Base-by-base conservation (phyloP, 2,888 invertebrate genomes). In the Marronus borbonicus region DNA sequence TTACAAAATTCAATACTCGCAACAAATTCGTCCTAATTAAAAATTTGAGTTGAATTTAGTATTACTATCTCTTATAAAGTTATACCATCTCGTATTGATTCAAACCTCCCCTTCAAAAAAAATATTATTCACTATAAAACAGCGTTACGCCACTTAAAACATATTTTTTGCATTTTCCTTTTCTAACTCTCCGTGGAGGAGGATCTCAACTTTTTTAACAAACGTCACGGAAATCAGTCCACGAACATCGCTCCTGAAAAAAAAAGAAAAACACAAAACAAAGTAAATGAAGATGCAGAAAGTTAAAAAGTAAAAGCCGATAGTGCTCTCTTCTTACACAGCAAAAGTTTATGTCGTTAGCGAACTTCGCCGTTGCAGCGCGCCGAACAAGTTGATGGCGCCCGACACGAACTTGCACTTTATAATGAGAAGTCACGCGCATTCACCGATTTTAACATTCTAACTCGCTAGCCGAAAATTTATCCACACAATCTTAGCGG, bases 391-490 rank as follows among this genome's bases (percentile, higher is more conserved):
- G 49, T 68, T 28, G 28, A 28, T 39, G 49, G 50, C 24, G 50
- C 24, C 44, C 12, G 68, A 68, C 68, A 68, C 24, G 50, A 50
- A 68, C 68, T 50, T 68, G 68, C 68, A 68, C 68, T 68, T 50
- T 68, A 68, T 68, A 68, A 68, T 68, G 68, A 68, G 50, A 68
- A 68, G 50, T 50, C 68, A 28, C 20, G 50, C 28, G 49, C 20
- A 50, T 24, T 50, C 65, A 36, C 17, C 44, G 44, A 44, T 12
- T 44, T 44, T 44, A 44, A 2, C n/a, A 4, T 20, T 3, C 55
- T 4, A 20, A 4, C 20, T n/a, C 20, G n/a, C 17, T 20, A 55
- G n/a, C 3, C 55, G 55, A 20, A 55, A 55, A 17, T 55, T 55
- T 55, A 55, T 55, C 3, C 44, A 1, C 44, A 2, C 8, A 44